Conservation (phyloP, 2,888 invertebrate species). For the Agrypnus murinus region DNA sequence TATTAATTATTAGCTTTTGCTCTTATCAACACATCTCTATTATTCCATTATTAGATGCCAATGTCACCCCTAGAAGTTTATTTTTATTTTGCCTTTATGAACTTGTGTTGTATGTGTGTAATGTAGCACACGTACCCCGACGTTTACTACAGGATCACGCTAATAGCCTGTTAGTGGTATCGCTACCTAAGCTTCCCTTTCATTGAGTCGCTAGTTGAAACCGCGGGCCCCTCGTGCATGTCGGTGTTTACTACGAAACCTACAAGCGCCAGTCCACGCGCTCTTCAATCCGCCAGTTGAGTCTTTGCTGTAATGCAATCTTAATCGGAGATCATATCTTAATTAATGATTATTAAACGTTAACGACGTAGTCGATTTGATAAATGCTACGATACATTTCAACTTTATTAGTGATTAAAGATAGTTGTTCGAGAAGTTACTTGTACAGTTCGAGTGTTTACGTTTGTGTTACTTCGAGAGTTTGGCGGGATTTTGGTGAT, state of each 20-base stretch:
- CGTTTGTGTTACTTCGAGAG: not conserved
- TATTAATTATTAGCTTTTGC: too few relatives aligned
- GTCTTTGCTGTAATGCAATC: constrained; percentile 31
- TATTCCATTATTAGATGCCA: too few relatives aligned
- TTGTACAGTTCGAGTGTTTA: not conserved
- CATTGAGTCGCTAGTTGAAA: constrained; percentile 39
- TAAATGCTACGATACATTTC: too few relatives aligned
- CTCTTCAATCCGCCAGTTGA: constrained; percentile 31
- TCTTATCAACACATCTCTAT: too few relatives aligned
- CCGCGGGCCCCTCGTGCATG: constrained; percentile 39
- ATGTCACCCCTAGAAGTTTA: too few relatives aligned
- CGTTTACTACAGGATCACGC: constrained; percentile 60
- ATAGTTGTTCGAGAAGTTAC: not conserved
- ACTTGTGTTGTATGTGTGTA: constrained; percentile 59
- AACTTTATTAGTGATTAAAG: not conserved
- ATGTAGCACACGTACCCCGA: constrained; percentile 69
- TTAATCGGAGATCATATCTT: constrained; percentile 33
- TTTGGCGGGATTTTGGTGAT: constrained; percentile 43
- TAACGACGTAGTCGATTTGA: too few relatives aligned
- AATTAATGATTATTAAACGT: not conserved
- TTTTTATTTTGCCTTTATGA: too few relatives aligned
- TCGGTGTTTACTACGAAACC: constrained; percentile 44
- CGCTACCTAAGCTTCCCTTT: constrained; percentile 50
- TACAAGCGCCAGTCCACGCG: constrained; percentile 40
- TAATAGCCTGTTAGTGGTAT: constrained; percentile 56